Evolutionary conservation across 2,888 invertebrate species (phyloP).

Genomic region (Ligdia adustata): DNA sequence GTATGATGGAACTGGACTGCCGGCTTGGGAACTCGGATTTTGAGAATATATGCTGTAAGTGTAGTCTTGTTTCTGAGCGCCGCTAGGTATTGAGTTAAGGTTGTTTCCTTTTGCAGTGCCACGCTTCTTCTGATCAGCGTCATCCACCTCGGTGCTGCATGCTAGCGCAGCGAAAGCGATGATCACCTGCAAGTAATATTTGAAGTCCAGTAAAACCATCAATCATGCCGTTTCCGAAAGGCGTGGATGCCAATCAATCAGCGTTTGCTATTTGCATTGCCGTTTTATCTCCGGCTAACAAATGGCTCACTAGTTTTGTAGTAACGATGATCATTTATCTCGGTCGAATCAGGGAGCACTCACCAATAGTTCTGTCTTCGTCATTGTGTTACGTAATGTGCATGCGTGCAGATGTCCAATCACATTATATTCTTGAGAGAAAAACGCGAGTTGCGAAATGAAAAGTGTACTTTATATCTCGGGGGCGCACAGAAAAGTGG

Average conservation of each 20-base stretch:
- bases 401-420: conserved; percentile 43
- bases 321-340: conserved; percentile 21
- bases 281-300: conserved; percentile 16
- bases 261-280: conserved; percentile 31
- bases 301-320: conserved; percentile 11
- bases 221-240: conserved; percentile 46
- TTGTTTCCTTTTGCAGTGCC: conserved; percentile 66
- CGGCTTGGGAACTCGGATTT: conserved; percentile 51
- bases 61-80: conserved; percentile 76
- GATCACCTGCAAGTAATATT: conserved; percentile 62
- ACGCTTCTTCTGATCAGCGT: conserved; percentile 73
- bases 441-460: conserved; percentile 60
- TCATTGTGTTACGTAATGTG: conserved; percentile 50
- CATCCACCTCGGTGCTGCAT: conserved; percentile 66
- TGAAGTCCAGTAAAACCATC: conserved; percentile 36
- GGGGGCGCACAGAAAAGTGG: conserved; percentile 71
- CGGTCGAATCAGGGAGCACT: conserved; percentile 44
- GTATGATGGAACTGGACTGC: conserved; percentile 51
- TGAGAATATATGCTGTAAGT: conserved; percentile 71
- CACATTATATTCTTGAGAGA: conserved; percentile 60
- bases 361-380: conserved; percentile 67
- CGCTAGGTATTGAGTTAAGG: conserved; percentile 70
- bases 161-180: conserved; percentile 62
- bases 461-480: conserved; percentile 71
- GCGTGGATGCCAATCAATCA: conserved; percentile 55